A percentile compares a stretch with the other conserved stretches of the same genome.
These are phyloP conservation scores for Noctua fimbriata DNA, from an alignment of 2,888 invertebrate genomes.

Conservation along the genomic window DNA sequence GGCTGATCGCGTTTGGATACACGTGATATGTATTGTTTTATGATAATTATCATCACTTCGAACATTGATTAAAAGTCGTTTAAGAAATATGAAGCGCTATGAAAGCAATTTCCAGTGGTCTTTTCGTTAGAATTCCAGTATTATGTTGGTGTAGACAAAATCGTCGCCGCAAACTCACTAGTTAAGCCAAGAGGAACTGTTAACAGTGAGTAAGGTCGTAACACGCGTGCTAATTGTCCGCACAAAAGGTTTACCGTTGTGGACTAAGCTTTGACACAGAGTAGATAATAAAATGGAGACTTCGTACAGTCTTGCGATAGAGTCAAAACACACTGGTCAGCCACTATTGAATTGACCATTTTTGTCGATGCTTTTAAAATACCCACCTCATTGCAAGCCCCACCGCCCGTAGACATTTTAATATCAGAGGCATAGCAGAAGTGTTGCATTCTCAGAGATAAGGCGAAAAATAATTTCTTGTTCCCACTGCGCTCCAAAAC, in stretches of 20 bases:
- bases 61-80: not conserved
- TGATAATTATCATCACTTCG: not conserved
- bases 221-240: constrained; percentile 18
- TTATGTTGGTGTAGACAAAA: not conserved
- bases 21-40: too few relatives aligned
- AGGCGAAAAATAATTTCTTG: not conserved
- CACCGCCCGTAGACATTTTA: not conserved
- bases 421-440: not conserved
- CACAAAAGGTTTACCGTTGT: constrained; percentile 30
- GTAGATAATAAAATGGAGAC: not conserved
- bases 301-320: not conserved
- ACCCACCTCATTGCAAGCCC: not conserved
- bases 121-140: not conserved
- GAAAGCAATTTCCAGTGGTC: not conserved
- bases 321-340: not conserved
- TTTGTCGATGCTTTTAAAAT: not conserved
- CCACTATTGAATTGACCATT: not conserved
- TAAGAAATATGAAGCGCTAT: not conserved
- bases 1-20: too few relatives aligned
- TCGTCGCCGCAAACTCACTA: not conserved
- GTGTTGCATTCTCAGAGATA: not conserved
- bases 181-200: constrained; percentile 11
- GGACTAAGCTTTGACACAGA: constrained; percentile 13
- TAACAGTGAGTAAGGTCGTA: constrained; percentile 20
- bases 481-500: not conserved